Evolutionary conservation across 1,140 invertebrate species (phyloP).

Genomic region (Diachasmimorpha longicaudata): DNA sequence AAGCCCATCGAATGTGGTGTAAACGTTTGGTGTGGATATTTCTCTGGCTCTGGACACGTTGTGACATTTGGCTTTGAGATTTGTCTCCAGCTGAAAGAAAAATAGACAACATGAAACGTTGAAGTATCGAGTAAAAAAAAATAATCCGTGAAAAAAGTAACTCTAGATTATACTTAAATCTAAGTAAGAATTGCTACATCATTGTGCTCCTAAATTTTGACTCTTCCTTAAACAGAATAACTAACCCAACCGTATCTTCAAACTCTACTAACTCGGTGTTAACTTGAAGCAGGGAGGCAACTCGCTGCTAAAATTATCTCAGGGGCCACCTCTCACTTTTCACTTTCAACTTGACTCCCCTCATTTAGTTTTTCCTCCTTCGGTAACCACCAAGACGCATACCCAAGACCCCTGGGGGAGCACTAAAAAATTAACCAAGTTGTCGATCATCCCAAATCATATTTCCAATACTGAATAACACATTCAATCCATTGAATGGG

Average conservation of each 20-base stretch:
- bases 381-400: neutral
- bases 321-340: neutral
- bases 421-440: neutral
- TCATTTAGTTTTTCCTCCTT: neutral
- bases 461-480: neutral
- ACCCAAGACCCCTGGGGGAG: neutral
- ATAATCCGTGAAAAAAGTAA: neutral
- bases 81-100: neutral
- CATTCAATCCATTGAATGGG: neutral
- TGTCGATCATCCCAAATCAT: neutral
- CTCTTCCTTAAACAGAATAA: constrained; percentile 17
- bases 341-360: neutral
- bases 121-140: neutral
- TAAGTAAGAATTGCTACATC: constrained; percentile 13
- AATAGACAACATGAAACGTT: neutral
- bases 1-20: constrained; percentile 41
- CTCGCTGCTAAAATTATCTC: neutral
- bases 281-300: neutral
- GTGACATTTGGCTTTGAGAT: constrained; percentile 34
- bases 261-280: neutral
- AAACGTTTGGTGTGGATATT: constrained; percentile 41
- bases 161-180: neutral
- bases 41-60: constrained; percentile 25
- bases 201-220: neutral
- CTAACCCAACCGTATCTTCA: neutral